These are phyloP conservation scores for Garrulus glandarius DNA, from an alignment of 2,797 vertebrate genomes.

Conservation along the genomic window DNA sequence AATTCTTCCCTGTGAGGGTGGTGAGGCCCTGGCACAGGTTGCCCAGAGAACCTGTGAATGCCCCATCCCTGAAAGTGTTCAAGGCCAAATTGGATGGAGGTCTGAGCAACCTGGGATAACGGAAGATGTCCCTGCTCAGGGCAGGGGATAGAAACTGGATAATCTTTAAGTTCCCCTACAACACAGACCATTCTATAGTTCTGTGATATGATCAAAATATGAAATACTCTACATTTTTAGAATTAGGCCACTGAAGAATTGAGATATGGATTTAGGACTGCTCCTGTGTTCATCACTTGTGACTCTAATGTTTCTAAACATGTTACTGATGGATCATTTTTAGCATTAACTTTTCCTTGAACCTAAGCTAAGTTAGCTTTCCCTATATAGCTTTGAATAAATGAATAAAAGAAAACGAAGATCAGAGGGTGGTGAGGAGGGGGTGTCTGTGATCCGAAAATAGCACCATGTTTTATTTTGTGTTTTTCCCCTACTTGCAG, in stretches of 20 bases:
- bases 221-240: not conserved
- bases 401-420: not conserved
- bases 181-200: not conserved
- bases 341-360: not conserved
- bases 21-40: not conserved
- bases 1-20: not conserved
- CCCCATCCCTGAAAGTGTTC: not conserved
- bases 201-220: not conserved
- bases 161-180: not conserved
- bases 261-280: not conserved
- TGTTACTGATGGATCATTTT: not conserved
- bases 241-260: not conserved
- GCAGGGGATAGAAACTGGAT: not conserved
- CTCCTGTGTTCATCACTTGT: not conserved
- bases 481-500: not conserved
- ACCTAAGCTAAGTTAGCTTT: not conserved
- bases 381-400: not conserved
- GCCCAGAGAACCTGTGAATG: not conserved
- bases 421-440: not conserved
- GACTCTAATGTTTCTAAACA: not conserved
- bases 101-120: not conserved
- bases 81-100: not conserved
- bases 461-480: not conserved
- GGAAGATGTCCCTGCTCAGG: not conserved
- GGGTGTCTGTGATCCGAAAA: not conserved